Conservation (phyloP, 1,140 invertebrate species). For the Bombus fervidus region DNA sequence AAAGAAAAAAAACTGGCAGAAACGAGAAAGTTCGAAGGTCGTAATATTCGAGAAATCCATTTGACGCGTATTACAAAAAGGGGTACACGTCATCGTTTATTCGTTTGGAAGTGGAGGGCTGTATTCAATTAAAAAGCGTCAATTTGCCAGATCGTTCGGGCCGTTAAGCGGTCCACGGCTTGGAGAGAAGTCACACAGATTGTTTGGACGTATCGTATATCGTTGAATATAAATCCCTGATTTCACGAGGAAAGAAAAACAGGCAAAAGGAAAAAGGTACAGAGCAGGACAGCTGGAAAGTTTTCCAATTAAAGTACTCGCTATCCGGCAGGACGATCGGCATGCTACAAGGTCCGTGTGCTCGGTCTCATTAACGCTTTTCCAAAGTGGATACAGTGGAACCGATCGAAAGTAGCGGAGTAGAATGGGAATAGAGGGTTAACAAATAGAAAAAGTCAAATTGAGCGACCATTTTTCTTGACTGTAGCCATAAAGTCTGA, state of each 20-base stretch:
- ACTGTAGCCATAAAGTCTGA: slow-evolving; percentile 56
- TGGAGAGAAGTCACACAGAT: not conserved
- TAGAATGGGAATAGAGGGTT: not conserved
- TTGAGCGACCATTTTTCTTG: slow-evolving; percentile 62
- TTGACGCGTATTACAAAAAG: not conserved
- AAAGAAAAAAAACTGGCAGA: not conserved
- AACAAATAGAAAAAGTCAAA: not conserved
- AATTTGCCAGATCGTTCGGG: not conserved
- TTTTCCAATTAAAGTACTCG: slow-evolving; percentile 70
- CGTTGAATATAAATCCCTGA: slow-evolving; percentile 58
- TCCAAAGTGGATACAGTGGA: slow-evolving; percentile 63
- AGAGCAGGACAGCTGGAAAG: slow-evolving; percentile 55
- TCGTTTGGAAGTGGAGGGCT: not conserved
- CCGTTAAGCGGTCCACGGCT: not conserved
- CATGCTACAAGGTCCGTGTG: slow-evolving; percentile 56
- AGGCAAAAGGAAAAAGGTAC: slow-evolving; percentile 16
- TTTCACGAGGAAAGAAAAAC: slow-evolving; percentile 45
- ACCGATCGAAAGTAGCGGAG: slow-evolving; percentile 16
- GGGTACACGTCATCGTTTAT: not conserved
- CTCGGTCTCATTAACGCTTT: slow-evolving; percentile 69
- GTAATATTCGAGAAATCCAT: not conserved
- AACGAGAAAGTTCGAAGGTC: not conserved
- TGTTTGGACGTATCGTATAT: slow-evolving; percentile 18
- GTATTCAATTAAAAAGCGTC: not conserved
- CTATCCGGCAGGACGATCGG: slow-evolving; percentile 56